These are phyloP conservation scores for Hippocampus mohnikei DNA, from an alignment of 2,113 vertebrate genomes.

Conservation along the genomic window DNA sequence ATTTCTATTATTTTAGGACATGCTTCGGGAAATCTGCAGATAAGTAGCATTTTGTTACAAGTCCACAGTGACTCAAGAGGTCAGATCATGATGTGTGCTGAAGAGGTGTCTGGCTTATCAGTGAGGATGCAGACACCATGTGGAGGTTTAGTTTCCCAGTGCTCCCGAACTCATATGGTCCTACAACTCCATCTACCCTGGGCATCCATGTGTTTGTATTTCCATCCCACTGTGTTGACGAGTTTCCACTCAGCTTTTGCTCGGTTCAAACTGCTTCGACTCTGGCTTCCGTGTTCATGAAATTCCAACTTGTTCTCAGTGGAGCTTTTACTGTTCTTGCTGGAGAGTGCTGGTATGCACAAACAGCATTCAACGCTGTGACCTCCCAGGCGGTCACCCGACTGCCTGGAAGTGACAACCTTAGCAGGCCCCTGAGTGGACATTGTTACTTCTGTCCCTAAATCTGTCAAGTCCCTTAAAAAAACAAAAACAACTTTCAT, in stretches of 20 bases:
- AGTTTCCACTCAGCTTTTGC: conserved; percentile 55
- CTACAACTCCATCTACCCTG: conserved; percentile 40
- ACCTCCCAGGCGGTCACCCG: conserved; percentile 29
- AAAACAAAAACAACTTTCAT: not conserved
- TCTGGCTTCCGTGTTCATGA: conserved; percentile 15
- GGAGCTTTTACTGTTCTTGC: conserved; percentile 11
- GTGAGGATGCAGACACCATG: conserved; percentile 59
- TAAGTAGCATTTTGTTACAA: conserved; percentile 2
- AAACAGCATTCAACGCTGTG: conserved; percentile 15
- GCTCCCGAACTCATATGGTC: conserved; percentile 28
- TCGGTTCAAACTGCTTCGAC: conserved; percentile 7
- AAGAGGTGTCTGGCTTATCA: conserved; percentile 47
- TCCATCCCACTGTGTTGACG: conserved; percentile 45
- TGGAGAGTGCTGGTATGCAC: not conserved
- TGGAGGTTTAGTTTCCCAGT: conserved; percentile 42
- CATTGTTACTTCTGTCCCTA: not conserved
- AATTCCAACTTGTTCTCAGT: conserved; percentile 14
- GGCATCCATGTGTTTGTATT: conserved; percentile 43
- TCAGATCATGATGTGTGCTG: conserved; percentile 11
- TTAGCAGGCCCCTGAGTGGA: conserved; percentile 14
- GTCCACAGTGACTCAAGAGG: conserved; percentile 13
- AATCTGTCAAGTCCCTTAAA: not conserved
- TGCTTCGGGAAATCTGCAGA: not conserved
- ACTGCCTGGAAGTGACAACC: conserved; percentile 38
- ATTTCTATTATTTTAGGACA: conserved; percentile 2